Conservation (phyloP, 2,113 vertebrate genomes). For the Micromys minutus region DNA sequence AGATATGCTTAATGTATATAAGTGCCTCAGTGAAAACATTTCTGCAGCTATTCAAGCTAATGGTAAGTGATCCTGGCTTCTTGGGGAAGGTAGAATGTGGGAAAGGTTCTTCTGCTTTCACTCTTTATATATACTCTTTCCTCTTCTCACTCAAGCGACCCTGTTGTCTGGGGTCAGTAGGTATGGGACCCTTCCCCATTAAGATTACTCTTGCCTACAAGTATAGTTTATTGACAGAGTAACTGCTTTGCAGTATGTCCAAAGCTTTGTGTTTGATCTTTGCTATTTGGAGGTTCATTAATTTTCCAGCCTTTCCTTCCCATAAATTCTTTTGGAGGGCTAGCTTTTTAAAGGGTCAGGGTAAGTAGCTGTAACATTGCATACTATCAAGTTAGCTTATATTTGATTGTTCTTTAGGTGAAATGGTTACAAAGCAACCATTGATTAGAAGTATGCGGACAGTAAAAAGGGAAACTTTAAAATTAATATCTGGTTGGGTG, state of each 20-base stretch:
- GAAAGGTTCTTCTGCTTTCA: constrained; percentile 35
- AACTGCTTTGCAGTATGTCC: background rate
- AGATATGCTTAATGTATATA: constrained; percentile 99
- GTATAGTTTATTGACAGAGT: background rate
- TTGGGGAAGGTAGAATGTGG: constrained; percentile 83
- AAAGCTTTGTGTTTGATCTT: background rate
- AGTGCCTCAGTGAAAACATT: constrained; percentile 99
- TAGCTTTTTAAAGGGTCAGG: background rate
- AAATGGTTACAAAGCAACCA: constrained; percentile 99
- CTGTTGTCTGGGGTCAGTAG: background rate
- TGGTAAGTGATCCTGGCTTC: constrained; percentile 85
- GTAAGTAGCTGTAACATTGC: background rate
- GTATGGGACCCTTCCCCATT: background rate
- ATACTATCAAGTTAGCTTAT: constrained; percentile 1
- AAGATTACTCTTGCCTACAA: background rate
- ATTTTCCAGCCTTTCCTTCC: background rate
- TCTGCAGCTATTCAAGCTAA: constrained; percentile 99
- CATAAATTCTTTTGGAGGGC: background rate
- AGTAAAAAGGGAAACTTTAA: constrained; percentile 98
- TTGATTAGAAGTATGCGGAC: constrained; percentile 99
- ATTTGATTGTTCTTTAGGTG: constrained; percentile 87
- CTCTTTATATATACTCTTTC: background rate
- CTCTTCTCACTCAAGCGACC: background rate
- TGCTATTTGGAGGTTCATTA: background rate
- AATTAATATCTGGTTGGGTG: constrained; percentile 99